A percentile compares a stretch with the other conserved stretches of the same genome.
Conservation (phyloP, 2,888 invertebrate species). For the Serripes groenlandicus region DNA sequence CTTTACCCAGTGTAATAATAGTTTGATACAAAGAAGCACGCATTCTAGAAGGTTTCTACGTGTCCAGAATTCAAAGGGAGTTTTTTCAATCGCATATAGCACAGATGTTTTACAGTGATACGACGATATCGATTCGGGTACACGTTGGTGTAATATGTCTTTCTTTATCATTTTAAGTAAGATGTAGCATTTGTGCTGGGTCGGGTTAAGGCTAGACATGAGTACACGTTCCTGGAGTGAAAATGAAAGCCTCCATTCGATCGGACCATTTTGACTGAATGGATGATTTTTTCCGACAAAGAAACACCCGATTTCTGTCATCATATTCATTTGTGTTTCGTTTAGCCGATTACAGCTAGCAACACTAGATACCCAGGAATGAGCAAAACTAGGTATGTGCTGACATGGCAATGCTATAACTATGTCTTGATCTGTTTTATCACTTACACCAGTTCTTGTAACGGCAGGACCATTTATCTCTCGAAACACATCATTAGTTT, state of each 20-base stretch:
- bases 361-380: not conserved
- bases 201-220: slow-evolving; percentile 30
- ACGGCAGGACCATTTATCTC: slow-evolving; percentile 23
- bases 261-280: not conserved
- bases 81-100: slow-evolving; percentile 12
- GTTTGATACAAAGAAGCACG: not conserved
- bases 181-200: slow-evolving; percentile 42
- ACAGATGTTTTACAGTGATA: slow-evolving; percentile 33
- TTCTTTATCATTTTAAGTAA: slow-evolving; percentile 39
- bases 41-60: not conserved
- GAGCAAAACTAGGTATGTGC: not conserved
- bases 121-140: slow-evolving; percentile 7
- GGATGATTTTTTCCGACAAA: slow-evolving; percentile 16
- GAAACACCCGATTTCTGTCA: slow-evolving; percentile 9
- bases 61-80: not conserved
- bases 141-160: not conserved
- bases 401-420: slow-evolving; percentile 4
- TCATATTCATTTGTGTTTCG: not conserved
- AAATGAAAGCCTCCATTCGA: slow-evolving; percentile 45
- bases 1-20: slow-evolving; percentile 2
- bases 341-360: not conserved
- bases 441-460: no score
- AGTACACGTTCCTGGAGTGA: slow-evolving; percentile 28
- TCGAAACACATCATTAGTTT: not conserved
- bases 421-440: not conserved